Evolutionary conservation across 37 sponge, comb jelly and placozoan species (phyloP), one percentile per base, ranked within the genome.

Genomic region (Oopsacas minuta): DNA sequence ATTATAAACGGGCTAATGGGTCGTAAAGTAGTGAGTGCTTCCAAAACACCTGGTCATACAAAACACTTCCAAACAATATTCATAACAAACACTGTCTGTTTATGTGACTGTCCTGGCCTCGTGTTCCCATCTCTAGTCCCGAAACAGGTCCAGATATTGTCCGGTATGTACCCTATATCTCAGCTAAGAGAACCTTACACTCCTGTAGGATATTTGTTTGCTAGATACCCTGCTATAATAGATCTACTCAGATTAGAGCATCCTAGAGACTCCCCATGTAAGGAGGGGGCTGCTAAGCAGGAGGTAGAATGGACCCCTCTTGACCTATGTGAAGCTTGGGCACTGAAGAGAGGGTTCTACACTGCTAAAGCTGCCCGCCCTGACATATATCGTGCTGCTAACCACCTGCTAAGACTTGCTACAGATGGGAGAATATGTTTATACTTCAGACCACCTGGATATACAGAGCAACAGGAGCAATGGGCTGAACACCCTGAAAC

Each of bases 21-120:
- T 34, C 90, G 92, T 37, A 97, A 95, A 94, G 49, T 84, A 37
- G 99, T 97, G 39, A 97, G 99, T 46, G 90, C 88, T 20, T 97
- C 99, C 0, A 85, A 92, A 35, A 95, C 99, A 0, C 99, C 99
- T 37, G 99, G 99, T 38, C 99, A 97, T 89, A 97, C 99, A 34
- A 97, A 97, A 37, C 99, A 97, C 87, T 97, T 97, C 75, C 99
- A 97, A 84, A 97, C 98, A 23, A 91, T 97, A 83, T 94, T 87
- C 88, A 91, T 94, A 84, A 88, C 95, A 10, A 90, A 84, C 34
- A 82, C 88, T 3, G 42, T 97, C 81, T 83, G 91, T 0, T 86
- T 97, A 10, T 97, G 99, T 89, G 99, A 97, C 81, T 95, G 99
- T 86, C 99, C 99, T 30, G 99, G 99, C 0, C 90, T 97, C 5